Evolutionary conservation across 2,797 vertebrate genomes (phyloP).

Genomic region (Takifugu rubripes): DNA sequence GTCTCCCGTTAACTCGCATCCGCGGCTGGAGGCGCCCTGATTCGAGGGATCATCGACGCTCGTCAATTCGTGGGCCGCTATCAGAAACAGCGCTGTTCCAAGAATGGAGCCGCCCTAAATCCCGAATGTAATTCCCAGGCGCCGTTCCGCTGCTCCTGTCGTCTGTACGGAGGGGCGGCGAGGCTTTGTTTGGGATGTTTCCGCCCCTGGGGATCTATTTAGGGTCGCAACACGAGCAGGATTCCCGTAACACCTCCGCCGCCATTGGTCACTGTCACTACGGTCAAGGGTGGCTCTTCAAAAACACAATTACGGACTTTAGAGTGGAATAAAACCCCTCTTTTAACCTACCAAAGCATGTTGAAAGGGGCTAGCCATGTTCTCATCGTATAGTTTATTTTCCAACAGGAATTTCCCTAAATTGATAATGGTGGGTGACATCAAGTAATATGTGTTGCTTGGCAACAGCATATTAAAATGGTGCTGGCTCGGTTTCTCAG

Average conservation of each 20-base stretch:
- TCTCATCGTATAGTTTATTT: background rate
- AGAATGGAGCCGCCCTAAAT: background rate
- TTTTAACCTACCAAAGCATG: background rate
- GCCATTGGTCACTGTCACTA: slow-evolving; percentile 49
- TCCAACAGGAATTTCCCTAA: background rate
- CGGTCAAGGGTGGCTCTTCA: slow-evolving; percentile 12
- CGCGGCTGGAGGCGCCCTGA: slow-evolving; percentile 12
- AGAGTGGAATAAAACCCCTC: background rate
- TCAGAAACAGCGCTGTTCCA: background rate
- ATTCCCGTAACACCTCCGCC: slow-evolving; percentile 42
- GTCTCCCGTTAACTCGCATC: slow-evolving; percentile 18
- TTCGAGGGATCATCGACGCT: slow-evolving; percentile 26
- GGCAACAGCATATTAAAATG: background rate
- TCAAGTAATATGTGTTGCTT: background rate
- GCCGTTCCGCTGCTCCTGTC: background rate
- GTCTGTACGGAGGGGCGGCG: slow-evolving; percentile 21
- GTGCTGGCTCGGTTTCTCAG: background rate
- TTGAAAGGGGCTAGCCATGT: background rate
- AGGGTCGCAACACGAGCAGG: slow-evolving; percentile 16
- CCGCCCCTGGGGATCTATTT: slow-evolving; percentile 41
- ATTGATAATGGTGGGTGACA: background rate
- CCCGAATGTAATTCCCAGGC: background rate
- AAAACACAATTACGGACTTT: slow-evolving; percentile 5
- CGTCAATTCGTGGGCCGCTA: slow-evolving; percentile 28
- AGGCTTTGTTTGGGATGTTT: slow-evolving; percentile 37